These are phyloP conservation scores for Melanotaenia nigrans DNA, from an alignment of 2,797 vertebrate genomes.

Conservation along the genomic window DNA sequence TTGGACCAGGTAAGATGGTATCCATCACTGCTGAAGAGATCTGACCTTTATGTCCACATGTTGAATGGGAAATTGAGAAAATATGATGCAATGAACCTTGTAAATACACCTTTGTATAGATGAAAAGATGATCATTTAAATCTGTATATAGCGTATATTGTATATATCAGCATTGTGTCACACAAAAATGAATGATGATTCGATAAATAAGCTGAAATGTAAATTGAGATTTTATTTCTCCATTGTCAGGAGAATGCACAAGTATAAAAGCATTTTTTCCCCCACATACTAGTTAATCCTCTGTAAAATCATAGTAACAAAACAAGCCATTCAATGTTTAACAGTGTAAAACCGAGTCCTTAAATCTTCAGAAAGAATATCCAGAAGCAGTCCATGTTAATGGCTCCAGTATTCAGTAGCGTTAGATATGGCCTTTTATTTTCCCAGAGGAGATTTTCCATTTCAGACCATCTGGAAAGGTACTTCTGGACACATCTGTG, in stretches of 20 bases:
- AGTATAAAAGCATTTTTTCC: constrained; percentile 57
- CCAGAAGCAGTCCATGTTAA: constrained; percentile 13
- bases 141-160: neutral
- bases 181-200: constrained; percentile 32
- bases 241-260: constrained; percentile 38
- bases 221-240: constrained; percentile 69
- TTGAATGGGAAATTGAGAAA: neutral
- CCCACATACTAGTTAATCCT: constrained; percentile 18
- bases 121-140: neutral
- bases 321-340: constrained; percentile 4
- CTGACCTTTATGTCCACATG: no score
- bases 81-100: constrained; percentile 14
- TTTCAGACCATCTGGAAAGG: constrained; percentile 13
- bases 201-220: constrained; percentile 41
- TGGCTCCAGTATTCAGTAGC: constrained; percentile 19
- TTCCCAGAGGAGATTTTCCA: constrained; percentile 18
- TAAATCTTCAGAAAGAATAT: constrained; percentile 25
- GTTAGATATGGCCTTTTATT: constrained; percentile 11
- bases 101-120: constrained; percentile 33
- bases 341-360: constrained; percentile 11
- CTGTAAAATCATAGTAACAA: constrained; percentile 34
- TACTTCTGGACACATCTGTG: constrained; percentile 15
- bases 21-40: neutral
- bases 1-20: neutral
- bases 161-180: neutral